These are phyloP conservation scores for Melangyna quadrimaculata DNA, from an alignment of 2,888 invertebrate species.

Conservation along the genomic window DNA sequence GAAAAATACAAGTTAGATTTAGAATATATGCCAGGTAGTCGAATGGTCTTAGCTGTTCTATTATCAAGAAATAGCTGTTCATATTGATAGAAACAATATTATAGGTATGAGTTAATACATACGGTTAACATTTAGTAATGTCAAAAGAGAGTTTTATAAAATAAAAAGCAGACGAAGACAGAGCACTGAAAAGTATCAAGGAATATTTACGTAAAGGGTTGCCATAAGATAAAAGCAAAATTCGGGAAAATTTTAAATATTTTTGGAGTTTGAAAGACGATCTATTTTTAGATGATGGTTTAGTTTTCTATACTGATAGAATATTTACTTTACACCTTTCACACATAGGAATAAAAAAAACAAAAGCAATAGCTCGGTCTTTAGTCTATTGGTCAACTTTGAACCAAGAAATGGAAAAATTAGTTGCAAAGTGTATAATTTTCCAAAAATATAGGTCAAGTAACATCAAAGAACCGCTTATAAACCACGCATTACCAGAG, in stretches of 20 bases:
- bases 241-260: not conserved
- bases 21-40: not conserved
- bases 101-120: not conserved
- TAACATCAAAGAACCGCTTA: not conserved
- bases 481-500: not conserved
- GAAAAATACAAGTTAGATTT: not conserved
- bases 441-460: not conserved
- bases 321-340: constrained; percentile 51
- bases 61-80: not conserved
- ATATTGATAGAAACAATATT: not conserved
- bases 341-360: constrained; percentile 71
- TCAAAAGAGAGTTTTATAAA: not conserved
- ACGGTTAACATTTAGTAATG: constrained; percentile 28
- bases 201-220: not conserved
- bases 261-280: not conserved
- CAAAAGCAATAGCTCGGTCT: constrained; percentile 32
- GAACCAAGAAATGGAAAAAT: constrained; percentile 55
- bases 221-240: not conserved
- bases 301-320: not conserved
- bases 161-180: not conserved
- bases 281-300: not conserved
- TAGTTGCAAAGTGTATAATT: not conserved
- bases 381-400: constrained; percentile 72
- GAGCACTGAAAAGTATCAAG: not conserved
- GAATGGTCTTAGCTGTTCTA: not conserved